Conservation (phyloP, 2,888 invertebrate species). For the Hypselothyrea guttata region DNA sequence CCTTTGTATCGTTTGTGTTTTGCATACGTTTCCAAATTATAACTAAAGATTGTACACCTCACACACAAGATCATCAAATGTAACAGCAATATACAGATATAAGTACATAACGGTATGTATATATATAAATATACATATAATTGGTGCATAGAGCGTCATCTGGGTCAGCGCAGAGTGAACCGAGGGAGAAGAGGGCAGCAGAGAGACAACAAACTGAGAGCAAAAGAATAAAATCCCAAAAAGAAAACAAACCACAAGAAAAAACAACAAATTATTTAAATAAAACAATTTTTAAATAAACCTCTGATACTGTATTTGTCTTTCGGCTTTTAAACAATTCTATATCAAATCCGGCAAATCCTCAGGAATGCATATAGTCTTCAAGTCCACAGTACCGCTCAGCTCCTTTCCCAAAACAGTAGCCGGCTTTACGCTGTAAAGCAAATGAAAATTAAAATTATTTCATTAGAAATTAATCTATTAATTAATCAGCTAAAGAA, state of each 20-base stretch:
- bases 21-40: neutral
- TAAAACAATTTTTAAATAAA: constrained; percentile 74
- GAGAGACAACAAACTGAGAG: constrained; percentile 38
- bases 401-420: constrained; percentile 16
- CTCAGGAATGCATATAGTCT: constrained; percentile 55
- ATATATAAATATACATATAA: constrained; percentile 18
- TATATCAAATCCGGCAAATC: constrained; percentile 74
- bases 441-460: too few relatives aligned
- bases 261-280: constrained; percentile 69
- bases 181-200: constrained; percentile 22
- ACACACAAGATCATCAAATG: constrained; percentile 2
- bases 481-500: too few relatives aligned
- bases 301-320: too few relatives aligned
- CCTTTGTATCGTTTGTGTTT: neutral
- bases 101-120: constrained; percentile 22
- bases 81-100: constrained; percentile 3
- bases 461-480: too few relatives aligned
- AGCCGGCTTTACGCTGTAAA: neutral
- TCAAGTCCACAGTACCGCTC: constrained; percentile 63
- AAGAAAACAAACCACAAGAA: constrained; percentile 33
- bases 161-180: constrained; percentile 26
- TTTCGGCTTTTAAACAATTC: too few relatives aligned
- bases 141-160: constrained; percentile 24
- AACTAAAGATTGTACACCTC: too few relatives aligned
- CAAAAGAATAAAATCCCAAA: constrained; percentile 38